Evolutionary conservation across 2,113 vertebrate species (phyloP), one percentile per base, ranked within the genome.

Genomic region (Hepsetus odoe): DNA sequence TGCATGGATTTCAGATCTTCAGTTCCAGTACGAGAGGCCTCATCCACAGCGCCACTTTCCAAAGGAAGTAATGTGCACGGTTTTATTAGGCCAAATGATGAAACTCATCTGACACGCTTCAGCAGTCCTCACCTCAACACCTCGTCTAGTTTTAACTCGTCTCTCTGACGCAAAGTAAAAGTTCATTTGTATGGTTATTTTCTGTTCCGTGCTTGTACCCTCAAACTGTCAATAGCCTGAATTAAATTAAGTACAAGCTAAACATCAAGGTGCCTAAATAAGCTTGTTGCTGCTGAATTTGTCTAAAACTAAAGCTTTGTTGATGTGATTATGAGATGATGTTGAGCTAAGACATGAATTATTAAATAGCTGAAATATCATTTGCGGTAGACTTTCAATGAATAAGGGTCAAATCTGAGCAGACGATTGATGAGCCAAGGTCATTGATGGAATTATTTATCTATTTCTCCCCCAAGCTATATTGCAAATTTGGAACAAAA

Each of bases 161-260:
- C 51, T 24, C 51, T 55, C 51, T 55, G 51, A 55, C n/a, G 51
- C 49, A 22, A 1, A 55, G n/a, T 55, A 55, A 24, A 55, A 55
- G 51, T 55, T 55, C 51, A 55, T 55, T 55, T 55, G 20, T 55
- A 22, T 55, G 51, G n/a, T 55, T 55, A 55, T 55, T 55, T 55
- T 24, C 51, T 55, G n/a, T 22, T 55, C n/a, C n/a, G 9, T 55
- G 51, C n/a, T 55, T 24, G n/a, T 55, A 22, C 51, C n/a, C 51
- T 24, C 8, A 24, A 55, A 55, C n/a, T 55, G 51, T 55, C 51
- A 55, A 55, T 55, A 55, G 51, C 22, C 51, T 22, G 51, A 55
- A 55, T 55, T 22, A 24, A 55, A 55, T 55, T 55, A 55, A 22
- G 51, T 24, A 22, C 51, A 55, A 55, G 24, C 51, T 51, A 51